Conservation (phyloP, 2,888 invertebrate species). For the Imbricaverruca yamaguchii region DNA sequence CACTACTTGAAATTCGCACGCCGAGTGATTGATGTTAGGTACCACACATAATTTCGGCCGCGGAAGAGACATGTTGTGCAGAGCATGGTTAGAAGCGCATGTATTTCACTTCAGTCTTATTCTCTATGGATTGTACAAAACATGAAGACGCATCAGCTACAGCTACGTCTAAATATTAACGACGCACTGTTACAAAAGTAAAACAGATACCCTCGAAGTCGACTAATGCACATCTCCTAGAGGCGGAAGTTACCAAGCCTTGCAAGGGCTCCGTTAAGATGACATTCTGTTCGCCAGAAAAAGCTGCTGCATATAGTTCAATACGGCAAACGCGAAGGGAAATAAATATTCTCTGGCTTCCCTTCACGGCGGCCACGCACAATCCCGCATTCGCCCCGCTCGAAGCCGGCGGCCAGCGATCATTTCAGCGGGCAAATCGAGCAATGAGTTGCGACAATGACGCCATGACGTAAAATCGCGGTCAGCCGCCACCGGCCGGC, state of each 20-base stretch:
- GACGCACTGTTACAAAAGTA: background rate
- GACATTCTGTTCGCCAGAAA: background rate
- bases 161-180: background rate
- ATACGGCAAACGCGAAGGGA: background rate
- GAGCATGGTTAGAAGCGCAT: constrained; percentile 1
- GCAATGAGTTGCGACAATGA: too few relatives aligned
- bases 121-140: constrained; percentile 8
- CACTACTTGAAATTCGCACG: too few relatives aligned
- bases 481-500: too few relatives aligned
- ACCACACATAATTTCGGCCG: too few relatives aligned
- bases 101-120: constrained; percentile 4
- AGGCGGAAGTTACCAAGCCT: background rate
- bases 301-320: background rate
- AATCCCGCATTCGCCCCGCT: background rate
- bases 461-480: too few relatives aligned
- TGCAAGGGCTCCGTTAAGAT: background rate
- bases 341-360: background rate
- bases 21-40: too few relatives aligned
- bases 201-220: background rate
- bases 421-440: too few relatives aligned
- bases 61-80: too few relatives aligned
- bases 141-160: background rate
- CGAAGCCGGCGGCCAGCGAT: too few relatives aligned
- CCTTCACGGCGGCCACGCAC: background rate
- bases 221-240: background rate